Evolutionary conservation across 92 coral and sea anemone genomes (phyloP).

Genomic region (Palythoa grandis): DNA sequence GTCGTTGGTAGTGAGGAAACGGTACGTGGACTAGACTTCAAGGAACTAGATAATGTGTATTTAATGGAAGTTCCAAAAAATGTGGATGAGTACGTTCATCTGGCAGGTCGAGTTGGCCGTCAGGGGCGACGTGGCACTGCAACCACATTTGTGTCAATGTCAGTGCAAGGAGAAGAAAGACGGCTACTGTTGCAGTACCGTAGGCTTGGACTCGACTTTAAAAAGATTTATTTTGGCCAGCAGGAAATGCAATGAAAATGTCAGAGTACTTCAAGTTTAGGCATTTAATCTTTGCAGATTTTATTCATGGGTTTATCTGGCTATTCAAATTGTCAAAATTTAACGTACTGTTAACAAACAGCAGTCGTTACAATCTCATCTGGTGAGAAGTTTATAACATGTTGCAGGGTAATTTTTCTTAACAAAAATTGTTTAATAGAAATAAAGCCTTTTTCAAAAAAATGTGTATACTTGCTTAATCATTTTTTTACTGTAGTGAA

Average conservation of each 20-base stretch:
- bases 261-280: neutral
- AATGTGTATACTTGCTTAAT: no score
- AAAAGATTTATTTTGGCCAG: conserved; percentile 41
- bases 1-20: conserved; percentile 90
- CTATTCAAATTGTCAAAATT: no score
- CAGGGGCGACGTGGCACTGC: conserved; percentile 80
- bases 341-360: no score
- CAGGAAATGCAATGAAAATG: neutral
- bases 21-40: conserved; percentile 84
- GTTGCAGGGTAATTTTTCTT: no score
- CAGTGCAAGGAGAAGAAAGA: conserved; percentile 65
- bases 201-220: conserved; percentile 72
- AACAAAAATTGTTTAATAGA: no score
- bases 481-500: no score
- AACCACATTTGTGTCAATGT: conserved; percentile 69
- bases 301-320: neutral
- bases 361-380: no score
- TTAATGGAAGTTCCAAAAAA: conserved; percentile 85
- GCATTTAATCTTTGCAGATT: neutral
- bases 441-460: no score
- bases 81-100: conserved; percentile 79
- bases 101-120: conserved; percentile 89
- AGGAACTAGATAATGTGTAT: conserved; percentile 76
- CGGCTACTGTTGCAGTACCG: conserved; percentile 74
- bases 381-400: no score